Evolutionary conservation across 2,797 vertebrate species (phyloP).

Genomic region (Thamnophis elegans): DNA sequence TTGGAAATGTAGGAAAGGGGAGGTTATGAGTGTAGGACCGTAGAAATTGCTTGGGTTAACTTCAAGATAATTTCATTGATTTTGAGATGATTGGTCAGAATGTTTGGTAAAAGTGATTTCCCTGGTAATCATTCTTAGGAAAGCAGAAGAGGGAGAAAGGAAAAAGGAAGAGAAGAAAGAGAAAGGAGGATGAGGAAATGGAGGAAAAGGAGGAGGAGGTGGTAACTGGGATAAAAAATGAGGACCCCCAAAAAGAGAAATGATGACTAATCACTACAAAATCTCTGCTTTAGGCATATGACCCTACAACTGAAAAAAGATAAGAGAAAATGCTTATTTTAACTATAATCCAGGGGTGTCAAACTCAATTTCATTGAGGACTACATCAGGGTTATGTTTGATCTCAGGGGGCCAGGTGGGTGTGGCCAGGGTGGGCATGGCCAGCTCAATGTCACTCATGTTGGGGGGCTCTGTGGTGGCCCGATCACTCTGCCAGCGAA

Average conservation of each 20-base stretch:
- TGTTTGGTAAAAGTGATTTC: background rate
- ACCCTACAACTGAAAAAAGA: background rate
- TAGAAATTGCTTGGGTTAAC: background rate
- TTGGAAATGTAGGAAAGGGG: background rate
- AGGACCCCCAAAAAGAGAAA: background rate
- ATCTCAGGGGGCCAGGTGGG: no score
- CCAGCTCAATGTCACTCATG: no score
- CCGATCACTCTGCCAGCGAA: no score
- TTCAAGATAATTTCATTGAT: background rate
- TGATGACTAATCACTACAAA: background rate
- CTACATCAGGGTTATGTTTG: no score
- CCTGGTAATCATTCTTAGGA: background rate
- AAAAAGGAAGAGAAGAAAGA: background rate
- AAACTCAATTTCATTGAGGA: no score
- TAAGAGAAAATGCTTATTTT: background rate
- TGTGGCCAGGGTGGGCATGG: no score
- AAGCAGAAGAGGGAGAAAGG: background rate
- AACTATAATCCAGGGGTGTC: background rate
- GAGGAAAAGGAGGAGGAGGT: background rate
- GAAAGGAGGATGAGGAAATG: background rate
- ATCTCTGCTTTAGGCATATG: background rate
- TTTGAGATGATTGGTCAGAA: background rate
- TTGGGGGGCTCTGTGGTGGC: no score
- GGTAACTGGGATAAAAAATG: background rate
- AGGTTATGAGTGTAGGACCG: background rate